Conservation (phyloP, 2,113 vertebrate species). For the Antigone vipio region DNA sequence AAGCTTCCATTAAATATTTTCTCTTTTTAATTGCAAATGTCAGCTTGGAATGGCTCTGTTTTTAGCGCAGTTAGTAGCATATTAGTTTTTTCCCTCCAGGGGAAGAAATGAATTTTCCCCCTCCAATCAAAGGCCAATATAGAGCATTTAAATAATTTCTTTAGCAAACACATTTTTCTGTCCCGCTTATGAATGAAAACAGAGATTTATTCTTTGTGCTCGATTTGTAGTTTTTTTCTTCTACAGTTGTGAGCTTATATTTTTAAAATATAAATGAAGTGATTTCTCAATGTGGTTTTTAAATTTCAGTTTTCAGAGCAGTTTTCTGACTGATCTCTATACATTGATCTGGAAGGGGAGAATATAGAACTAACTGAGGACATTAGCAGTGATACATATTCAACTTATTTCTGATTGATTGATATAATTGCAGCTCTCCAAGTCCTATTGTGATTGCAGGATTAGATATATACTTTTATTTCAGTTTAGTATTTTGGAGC, state of each 20-base stretch:
- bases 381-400: neutral
- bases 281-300: neutral
- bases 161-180: neutral
- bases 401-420: slow-evolving; percentile 22
- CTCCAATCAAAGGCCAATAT: slow-evolving; percentile 7
- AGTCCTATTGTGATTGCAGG: slow-evolving; percentile 37
- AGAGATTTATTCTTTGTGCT: neutral
- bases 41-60: neutral
- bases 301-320: slow-evolving; percentile 18
- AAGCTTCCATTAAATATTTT: slow-evolving; percentile 29
- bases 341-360: neutral
- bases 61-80: neutral
- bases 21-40: slow-evolving; percentile 48
- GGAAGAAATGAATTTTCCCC: neutral
- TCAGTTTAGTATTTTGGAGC: slow-evolving; percentile 51
- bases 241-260: neutral
- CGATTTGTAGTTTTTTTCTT: neutral
- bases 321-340: neutral
- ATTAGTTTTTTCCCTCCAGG: neutral
- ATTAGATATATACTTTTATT: slow-evolving; percentile 59
- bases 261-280: slow-evolving; percentile 24
- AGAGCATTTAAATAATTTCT: slow-evolving; percentile 19
- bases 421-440: slow-evolving; percentile 15
- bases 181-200: neutral
- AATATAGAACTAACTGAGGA: neutral